Evolutionary conservation across 2,797 vertebrate species (phyloP).

Genomic region (Periparus ater): DNA sequence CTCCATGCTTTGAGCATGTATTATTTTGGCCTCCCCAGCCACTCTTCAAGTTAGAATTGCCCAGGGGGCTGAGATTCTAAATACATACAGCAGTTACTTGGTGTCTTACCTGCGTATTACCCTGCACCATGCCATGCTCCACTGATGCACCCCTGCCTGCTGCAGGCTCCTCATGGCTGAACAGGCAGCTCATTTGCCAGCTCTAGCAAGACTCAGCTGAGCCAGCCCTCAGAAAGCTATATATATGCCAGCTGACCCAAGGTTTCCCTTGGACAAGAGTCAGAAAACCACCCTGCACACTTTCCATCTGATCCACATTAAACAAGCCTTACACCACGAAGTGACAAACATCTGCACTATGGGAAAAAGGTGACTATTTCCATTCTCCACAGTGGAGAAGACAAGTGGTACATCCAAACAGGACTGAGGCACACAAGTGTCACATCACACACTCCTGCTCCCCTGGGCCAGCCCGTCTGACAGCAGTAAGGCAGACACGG

Average conservation of each 20-base stretch:
- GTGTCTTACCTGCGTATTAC: accelerated
- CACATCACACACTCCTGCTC: neutral
- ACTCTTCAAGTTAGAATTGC: neutral
- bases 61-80: neutral
- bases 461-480: neutral
- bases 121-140: neutral
- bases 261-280: neutral
- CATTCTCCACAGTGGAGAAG: neutral
- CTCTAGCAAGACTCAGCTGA: neutral
- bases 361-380: neutral
- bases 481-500: neutral
- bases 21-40: neutral
- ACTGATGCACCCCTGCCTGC: neutral
- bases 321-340: accelerated
- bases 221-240: neutral
- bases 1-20: neutral
- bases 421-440: neutral
- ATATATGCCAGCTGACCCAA: neutral
- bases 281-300: neutral
- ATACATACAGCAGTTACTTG: neutral
- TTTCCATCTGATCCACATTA: neutral
- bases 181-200: neutral
- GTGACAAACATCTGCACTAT: neutral
- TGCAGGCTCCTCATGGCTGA: neutral
- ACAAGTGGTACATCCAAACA: neutral